These are phyloP conservation scores for Muschampia plurimacula DNA, from an alignment of 2,888 invertebrate genomes.

Conservation along the genomic window DNA sequence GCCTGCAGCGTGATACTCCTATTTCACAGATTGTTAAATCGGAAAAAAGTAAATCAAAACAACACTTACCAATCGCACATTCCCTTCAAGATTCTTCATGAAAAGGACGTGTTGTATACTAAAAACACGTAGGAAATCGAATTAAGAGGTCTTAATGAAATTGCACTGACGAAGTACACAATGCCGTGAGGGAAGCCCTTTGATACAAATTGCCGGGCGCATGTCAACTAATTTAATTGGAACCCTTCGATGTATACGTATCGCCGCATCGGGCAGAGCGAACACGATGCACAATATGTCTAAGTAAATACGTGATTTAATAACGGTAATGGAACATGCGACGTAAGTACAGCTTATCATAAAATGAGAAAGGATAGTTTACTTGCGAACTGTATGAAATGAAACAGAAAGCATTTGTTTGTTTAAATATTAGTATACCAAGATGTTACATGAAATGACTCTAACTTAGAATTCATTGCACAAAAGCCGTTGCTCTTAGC, in stretches of 20 bases:
- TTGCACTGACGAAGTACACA: conserved; percentile 64
- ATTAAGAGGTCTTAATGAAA: conserved; percentile 60
- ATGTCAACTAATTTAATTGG: conserved; percentile 82
- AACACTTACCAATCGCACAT: not conserved
- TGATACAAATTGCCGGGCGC: conserved; percentile 80
- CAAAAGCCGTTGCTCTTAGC: too few species aligned
- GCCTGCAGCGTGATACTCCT: not conserved
- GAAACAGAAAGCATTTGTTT: too few species aligned
- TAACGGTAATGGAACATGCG: conserved; percentile 15
- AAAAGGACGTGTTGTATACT: conserved; percentile 20
- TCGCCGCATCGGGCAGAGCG: conserved; percentile 46
- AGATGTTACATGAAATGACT: too few species aligned
- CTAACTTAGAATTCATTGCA: too few species aligned
- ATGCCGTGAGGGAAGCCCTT: conserved; percentile 52
- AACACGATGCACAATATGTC: conserved; percentile 44
- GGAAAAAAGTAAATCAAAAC: not conserved
- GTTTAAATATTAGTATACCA: too few species aligned
- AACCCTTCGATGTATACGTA: conserved; percentile 54
- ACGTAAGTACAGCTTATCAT: not conserved
- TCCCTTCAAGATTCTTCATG: not conserved
- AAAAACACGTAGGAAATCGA: conserved; percentile 28
- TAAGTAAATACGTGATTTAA: conserved; percentile 43
- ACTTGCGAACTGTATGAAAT: not conserved
- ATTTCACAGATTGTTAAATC: not conserved
- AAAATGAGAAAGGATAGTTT: not conserved